Conservation (phyloP, 2,113 vertebrate genomes). For the Brachypteracias leptosomus region DNA sequence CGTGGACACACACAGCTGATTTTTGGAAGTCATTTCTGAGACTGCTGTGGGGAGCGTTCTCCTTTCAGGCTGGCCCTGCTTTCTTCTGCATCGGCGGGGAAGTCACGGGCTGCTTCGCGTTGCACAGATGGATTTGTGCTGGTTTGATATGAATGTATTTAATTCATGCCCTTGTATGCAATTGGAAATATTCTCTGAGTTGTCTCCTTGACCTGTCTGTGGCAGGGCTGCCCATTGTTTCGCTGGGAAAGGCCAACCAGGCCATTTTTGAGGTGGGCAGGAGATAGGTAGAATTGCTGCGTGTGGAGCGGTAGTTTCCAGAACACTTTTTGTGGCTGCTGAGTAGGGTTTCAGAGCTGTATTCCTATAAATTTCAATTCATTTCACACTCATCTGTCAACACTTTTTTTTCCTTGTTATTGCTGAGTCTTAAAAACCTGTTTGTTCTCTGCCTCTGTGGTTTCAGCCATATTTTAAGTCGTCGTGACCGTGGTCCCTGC, state of each 20-base stretch:
- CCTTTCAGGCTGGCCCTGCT: not conserved
- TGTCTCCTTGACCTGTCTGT: not conserved
- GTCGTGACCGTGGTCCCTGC: fast-evolving
- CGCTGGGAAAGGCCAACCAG: not conserved
- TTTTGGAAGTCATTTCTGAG: not conserved
- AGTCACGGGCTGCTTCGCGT: fast-evolving
- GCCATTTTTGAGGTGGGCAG: not conserved
- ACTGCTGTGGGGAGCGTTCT: not conserved
- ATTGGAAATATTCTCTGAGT: not conserved
- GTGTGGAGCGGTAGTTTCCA: not conserved
- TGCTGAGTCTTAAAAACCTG: not conserved
- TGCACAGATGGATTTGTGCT: not conserved
- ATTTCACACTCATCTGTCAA: not conserved
- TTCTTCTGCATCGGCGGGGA: not conserved
- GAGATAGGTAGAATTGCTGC: not conserved
- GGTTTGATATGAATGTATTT: fast-evolving
- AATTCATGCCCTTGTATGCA: not conserved
- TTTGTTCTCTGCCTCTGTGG: not conserved
- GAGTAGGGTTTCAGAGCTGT: not conserved
- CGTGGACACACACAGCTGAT: not conserved
- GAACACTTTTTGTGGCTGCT: not conserved
- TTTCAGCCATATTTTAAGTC: not conserved
- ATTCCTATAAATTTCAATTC: not conserved
- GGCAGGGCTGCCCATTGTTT: not conserved
- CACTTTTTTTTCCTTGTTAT: not conserved